A percentile compares a stretch with the other conserved stretches of the same genome.
Evolutionary conservation across 2,113 vertebrate species (phyloP).

Genomic region (Tupaia tana): DNA sequence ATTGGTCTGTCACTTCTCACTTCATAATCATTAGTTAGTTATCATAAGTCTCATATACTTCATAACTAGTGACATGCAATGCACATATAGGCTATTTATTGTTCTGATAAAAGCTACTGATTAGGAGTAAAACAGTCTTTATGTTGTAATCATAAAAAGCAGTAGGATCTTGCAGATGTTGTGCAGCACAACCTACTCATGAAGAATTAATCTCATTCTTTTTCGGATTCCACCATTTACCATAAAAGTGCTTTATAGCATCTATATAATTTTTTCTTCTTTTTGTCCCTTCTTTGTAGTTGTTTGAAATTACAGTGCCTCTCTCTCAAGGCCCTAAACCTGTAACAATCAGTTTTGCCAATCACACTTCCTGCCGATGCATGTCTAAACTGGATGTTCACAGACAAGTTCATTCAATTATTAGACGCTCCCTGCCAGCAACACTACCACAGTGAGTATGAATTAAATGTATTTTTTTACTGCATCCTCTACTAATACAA

Average conservation of each 20-base stretch:
- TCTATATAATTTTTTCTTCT: constrained; percentile 55
- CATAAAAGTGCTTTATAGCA: constrained; percentile 24
- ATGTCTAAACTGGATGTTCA: constrained; percentile 97
- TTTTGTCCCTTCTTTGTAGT: constrained; percentile 85
- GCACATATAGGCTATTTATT: not conserved
- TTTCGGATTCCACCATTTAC: constrained; percentile 12
- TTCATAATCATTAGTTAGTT: not conserved
- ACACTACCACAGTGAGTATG: constrained; percentile 91
- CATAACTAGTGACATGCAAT: not conserved
- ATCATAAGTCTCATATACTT: not conserved
- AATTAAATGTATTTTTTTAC: constrained; percentile 36
- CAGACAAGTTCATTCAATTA: constrained; percentile 97
- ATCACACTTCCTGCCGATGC: constrained; percentile 97
- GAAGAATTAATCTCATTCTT: not conserved
- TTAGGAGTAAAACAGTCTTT: not conserved
- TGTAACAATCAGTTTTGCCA: constrained; percentile 97
- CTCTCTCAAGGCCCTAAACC: constrained; percentile 95
- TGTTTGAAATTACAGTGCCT: constrained; percentile 98
- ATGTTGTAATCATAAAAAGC: not conserved
- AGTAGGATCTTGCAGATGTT: not conserved
- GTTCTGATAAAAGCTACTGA: not conserved
- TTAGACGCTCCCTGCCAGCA: constrained; percentile 93
- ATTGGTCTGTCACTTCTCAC: not conserved
- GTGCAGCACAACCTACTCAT: not conserved
- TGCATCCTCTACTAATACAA: constrained; percentile 26